These are phyloP conservation scores for Orchesella flavescens DNA, from an alignment of 2,888 invertebrate genomes.

Conservation along the genomic window DNA sequence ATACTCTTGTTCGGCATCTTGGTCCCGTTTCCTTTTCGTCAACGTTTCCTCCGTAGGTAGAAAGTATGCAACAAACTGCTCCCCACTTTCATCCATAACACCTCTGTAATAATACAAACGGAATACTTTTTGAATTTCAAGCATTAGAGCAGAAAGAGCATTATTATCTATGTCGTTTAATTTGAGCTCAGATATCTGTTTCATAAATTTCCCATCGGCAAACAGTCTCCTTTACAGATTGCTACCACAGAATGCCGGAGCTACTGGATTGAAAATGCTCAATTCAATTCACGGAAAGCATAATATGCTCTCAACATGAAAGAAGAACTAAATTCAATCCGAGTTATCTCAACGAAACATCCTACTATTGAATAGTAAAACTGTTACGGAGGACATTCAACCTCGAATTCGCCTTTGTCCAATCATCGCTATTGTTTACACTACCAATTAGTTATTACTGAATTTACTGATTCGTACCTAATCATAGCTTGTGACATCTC, in stretches of 20 bases:
- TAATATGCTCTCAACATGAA: constrained; percentile 32
- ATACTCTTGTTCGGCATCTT: constrained; percentile 84
- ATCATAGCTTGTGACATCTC: constrained; percentile 99
- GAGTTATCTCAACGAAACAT: not conserved
- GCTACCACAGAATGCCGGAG: not conserved
- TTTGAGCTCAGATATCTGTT: constrained; percentile 65
- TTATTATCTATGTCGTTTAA: not conserved
- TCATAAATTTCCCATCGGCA: constrained; percentile 59
- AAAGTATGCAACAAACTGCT: constrained; percentile 99
- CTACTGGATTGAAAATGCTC: constrained; percentile 17
- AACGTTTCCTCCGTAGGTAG: constrained; percentile 94
- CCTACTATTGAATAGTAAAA: not conserved
- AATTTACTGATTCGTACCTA: constrained; percentile 77
- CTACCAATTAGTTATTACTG: not conserved
- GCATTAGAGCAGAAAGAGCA: not conserved
- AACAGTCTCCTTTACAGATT: not conserved
- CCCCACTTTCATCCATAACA: constrained; percentile 99
- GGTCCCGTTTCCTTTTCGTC: constrained; percentile 89
- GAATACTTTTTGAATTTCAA: not conserved
- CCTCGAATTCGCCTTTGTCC: constrained; percentile 70
- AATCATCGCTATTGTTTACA: constrained; percentile 60
- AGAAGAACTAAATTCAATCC: constrained; percentile 16
- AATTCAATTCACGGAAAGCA: constrained; percentile 46
- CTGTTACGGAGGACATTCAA: not conserved
- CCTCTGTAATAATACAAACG: constrained; percentile 80